A percentile compares a stretch with the other conserved stretches of the same genome.
Conservation (phyloP, 1,140 invertebrate genomes). For the Drosophila baimaii region DNA sequence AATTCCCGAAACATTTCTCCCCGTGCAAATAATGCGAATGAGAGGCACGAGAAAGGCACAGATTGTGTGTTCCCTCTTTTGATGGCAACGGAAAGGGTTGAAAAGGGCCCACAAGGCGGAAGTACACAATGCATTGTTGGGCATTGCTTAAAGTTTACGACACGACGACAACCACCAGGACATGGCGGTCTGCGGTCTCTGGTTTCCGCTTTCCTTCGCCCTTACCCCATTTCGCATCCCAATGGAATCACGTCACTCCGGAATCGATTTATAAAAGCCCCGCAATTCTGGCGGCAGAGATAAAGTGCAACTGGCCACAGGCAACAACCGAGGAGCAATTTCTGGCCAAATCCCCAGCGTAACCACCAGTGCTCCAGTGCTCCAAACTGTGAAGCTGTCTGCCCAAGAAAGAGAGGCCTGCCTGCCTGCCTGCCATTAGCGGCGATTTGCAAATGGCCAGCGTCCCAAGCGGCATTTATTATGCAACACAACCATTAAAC, state of each 20-base stretch:
- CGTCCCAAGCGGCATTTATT: conserved; percentile 32
- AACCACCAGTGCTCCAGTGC: conserved; percentile 20
- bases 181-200: conserved; percentile 38
- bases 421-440: conserved; percentile 50
- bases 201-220: conserved; percentile 12
- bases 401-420: neutral
- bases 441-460: conserved; percentile 36
- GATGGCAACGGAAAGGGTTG: neutral
- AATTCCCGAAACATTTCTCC: neutral
- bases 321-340: neutral
- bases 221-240: neutral
- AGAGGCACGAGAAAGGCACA: conserved; percentile 67
- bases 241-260: conserved; percentile 48
- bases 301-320: conserved; percentile 31
- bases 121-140: conserved; percentile 52
- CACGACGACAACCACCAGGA: conserved; percentile 44
- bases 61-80: conserved; percentile 56
- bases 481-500: conserved; percentile 44
- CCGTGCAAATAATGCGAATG: conserved; percentile 57
- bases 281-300: conserved; percentile 40
- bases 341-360: conserved; percentile 4
- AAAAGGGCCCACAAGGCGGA: conserved; percentile 1
- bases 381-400: conserved; percentile 8
- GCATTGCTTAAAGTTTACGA: conserved; percentile 62
- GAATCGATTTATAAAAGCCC: conserved; percentile 61